phyloP scores from a whole-genome alignment of 2,113 vertebrate genomes.

The Atractosteus spatula region DNA sequence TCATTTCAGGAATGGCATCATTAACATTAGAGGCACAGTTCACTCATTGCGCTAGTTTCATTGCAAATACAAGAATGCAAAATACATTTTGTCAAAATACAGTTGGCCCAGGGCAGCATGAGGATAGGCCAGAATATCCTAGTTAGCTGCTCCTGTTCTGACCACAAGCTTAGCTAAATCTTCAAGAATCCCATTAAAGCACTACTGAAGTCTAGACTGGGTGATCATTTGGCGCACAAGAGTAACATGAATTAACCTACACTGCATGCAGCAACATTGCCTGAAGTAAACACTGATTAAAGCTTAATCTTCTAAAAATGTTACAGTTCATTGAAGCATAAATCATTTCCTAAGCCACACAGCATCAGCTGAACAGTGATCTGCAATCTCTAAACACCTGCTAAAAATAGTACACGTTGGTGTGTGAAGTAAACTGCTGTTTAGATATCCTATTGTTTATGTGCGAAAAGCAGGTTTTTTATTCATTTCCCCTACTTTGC shows the following conservation, averaged over 20 bases:
- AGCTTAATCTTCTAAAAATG: constrained; percentile 27
- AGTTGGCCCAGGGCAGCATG: constrained; percentile 31
- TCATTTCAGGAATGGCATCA: background rate
- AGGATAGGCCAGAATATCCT: constrained; percentile 17
- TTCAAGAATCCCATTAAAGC: constrained; percentile 77
- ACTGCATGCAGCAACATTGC: background rate
- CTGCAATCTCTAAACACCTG: constrained; percentile 9
- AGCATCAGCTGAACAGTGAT: constrained; percentile 4
- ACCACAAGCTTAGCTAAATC: constrained; percentile 69
- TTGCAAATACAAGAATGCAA: background rate
- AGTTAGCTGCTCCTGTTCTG: constrained; percentile 44
- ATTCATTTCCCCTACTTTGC: no score
- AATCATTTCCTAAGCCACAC: constrained; percentile 19
- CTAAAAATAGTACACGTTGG: constrained; percentile 29
- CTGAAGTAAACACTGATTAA: constrained; percentile 21
- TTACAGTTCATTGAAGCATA: constrained; percentile 27
- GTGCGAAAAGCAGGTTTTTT: background rate
- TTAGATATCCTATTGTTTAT: background rate
- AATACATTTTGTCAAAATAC: background rate
- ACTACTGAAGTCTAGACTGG: constrained; percentile 67
- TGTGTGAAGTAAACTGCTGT: constrained; percentile 10
- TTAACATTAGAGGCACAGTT: background rate
- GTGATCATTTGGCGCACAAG: constrained; percentile 53
- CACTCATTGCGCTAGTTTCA: constrained; percentile 35
- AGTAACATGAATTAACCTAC: constrained; percentile 31